Percentiles rank a stretch among this genome's conserved stretches.
Evolutionary conservation across 2,797 vertebrate species (phyloP).

Genomic region (Enteromius viviparus): DNA sequence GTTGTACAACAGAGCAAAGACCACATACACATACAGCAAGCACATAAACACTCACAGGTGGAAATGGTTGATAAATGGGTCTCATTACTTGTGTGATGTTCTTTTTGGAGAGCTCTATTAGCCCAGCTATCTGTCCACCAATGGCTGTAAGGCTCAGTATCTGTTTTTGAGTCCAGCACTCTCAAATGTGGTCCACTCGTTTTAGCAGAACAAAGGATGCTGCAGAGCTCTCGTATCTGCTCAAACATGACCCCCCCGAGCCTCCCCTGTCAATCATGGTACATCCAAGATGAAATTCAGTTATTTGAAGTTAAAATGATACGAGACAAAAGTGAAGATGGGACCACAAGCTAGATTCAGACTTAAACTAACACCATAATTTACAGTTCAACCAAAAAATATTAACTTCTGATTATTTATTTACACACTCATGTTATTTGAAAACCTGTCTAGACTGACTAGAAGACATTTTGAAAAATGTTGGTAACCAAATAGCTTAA

Average conservation of each 20-base stretch:
- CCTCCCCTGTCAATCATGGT: conserved; percentile 11
- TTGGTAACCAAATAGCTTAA: background rate
- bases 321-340: background rate
- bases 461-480: no score
- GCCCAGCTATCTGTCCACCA: conserved; percentile 74
- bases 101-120: conserved; percentile 76
- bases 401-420: background rate
- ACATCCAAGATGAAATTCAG: background rate
- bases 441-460: background rate
- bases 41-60: conserved; percentile 51
- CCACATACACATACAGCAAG: background rate
- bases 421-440: background rate
- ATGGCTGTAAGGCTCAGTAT: conserved; percentile 69
- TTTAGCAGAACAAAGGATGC: conserved; percentile 13
- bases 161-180: conserved; percentile 74
- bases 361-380: background rate
- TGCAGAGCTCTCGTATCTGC: background rate
- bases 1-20: background rate
- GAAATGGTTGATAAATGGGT: conserved; percentile 76
- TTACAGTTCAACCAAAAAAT: background rate
- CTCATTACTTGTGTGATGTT: conserved; percentile 76
- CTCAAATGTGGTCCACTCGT: conserved; percentile 68
- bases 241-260: background rate
- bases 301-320: background rate
- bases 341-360: background rate